Percentiles rank a stretch among this genome's conserved stretches.
phyloP scores from a whole-genome alignment of 2,113 vertebrate species.

The Edolisoma coerulescens region DNA sequence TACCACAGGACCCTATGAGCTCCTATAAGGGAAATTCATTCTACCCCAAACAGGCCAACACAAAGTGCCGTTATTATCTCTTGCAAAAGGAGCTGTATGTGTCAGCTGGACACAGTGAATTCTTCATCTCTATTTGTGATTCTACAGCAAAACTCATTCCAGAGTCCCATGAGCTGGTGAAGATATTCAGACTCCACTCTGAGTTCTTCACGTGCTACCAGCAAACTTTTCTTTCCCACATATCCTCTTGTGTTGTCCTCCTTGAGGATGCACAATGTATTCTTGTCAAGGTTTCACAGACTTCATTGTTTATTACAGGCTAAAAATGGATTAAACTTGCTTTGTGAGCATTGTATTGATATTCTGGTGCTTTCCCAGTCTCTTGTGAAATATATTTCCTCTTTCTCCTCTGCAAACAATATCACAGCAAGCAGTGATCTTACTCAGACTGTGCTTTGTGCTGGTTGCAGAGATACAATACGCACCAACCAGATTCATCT shows the following conservation, averaged over 20 bases:
- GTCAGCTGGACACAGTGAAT: background rate
- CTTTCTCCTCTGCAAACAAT: constrained; percentile 37
- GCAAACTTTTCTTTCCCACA: background rate
- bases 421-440: background rate
- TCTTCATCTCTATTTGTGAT: background rate
- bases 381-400: constrained; percentile 18
- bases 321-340: constrained; percentile 36
- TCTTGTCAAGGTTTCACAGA: constrained; percentile 36
- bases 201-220: background rate
- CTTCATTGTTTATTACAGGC: constrained; percentile 27
- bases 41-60: background rate
- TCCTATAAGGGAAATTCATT: background rate
- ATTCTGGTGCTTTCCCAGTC: constrained; percentile 13
- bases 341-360: constrained; percentile 18
- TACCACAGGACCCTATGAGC: background rate
- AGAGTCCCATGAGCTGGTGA: background rate
- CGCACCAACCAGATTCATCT: background rate
- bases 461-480: background rate
- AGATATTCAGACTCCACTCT: background rate
- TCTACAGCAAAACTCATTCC: background rate
- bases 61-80: background rate
- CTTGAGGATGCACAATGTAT: constrained; percentile 1
- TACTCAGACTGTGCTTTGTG: background rate
- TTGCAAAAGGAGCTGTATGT: background rate
- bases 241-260: background rate